These are phyloP conservation scores for Limnephilus rhombicus DNA, from an alignment of 2,888 invertebrate genomes.

Conservation along the genomic window DNA sequence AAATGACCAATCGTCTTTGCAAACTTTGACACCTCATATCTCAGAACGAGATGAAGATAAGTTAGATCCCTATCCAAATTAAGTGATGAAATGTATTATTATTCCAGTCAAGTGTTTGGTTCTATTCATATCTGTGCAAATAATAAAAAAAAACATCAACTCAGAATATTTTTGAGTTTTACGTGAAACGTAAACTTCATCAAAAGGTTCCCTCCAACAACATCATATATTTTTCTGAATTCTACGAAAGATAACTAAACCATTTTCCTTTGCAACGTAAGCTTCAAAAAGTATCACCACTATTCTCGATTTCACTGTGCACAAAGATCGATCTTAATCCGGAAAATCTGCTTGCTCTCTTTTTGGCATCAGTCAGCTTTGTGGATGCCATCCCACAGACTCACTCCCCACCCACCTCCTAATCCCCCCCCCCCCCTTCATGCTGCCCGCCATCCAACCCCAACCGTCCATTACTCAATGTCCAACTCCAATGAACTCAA, in stretches of 20 bases:
- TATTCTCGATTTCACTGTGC: constrained; percentile 16
- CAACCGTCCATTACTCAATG: constrained; percentile 65
- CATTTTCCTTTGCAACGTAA: not conserved
- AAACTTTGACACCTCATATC: too few relatives aligned
- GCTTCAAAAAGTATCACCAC: not conserved
- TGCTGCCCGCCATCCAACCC: not conserved
- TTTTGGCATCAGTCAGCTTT: constrained; percentile 46
- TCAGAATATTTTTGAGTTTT: not conserved
- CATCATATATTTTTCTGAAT: not conserved
- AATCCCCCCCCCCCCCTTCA: not conserved
- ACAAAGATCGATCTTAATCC: constrained; percentile 32
- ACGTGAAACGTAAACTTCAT: not conserved
- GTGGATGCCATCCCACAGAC: constrained; percentile 9
- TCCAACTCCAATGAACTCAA: constrained; percentile 66
- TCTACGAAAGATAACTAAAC: not conserved
- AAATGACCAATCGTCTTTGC: too few relatives aligned
- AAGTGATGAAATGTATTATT: too few relatives aligned
- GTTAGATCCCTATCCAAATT: too few relatives aligned
- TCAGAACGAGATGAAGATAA: too few relatives aligned
- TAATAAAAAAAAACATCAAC: not conserved
- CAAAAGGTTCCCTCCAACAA: not conserved
- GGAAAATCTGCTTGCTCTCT: constrained; percentile 34
- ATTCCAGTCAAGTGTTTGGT: too few relatives aligned
- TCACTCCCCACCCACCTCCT: not conserved
- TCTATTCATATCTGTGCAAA: too few relatives aligned